Evolutionary conservation across 2,113 vertebrate genomes (phyloP), one percentile per base, ranked within the genome.

Genomic region (Engraulis encrasicolus): DNA sequence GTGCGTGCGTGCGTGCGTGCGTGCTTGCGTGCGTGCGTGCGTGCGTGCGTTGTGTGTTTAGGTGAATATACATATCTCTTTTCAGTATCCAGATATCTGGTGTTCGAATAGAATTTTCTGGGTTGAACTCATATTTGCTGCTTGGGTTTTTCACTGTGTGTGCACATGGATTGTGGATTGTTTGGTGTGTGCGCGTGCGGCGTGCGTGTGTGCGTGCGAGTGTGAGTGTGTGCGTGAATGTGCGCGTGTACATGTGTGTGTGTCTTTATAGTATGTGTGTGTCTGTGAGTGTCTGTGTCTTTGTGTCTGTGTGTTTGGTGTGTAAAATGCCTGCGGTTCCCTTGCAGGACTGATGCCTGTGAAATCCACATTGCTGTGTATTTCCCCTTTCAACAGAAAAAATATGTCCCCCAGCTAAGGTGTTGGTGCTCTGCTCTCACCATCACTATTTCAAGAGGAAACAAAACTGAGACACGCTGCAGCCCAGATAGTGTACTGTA

Each of bases 301-400:
- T 92, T 88, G 84, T 78, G 89, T 90, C 90, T 92, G 91, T 93
- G 93, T 86, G 92, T 91, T 90, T 90, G 87, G 86, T 90, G 91
- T 91, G 90, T 92, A 92, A 93, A 94, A 91, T 89, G 94, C 92
- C 91, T 91, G 92, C 90, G 91, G 93, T 95, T 95, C 90, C 93
- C 92, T 94, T 94, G 90, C 93, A 95, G 94, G 94, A 93, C 91
- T 93, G 91, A 92, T 93, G 86, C 91, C 87, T 94, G 89, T 93
- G 91, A 93, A 94, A 93, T 92, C 91, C 91, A 91, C 90, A 84
- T 89, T 93, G 92, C 91, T 93, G 91, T 89, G 87, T 90, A 85
- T 94, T 74, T 94, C 89, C 88, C 91, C 91, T 93, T 93, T 95
- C 89, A 94, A 94, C 91, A 92, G 49, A 54, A 85, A n/a, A 85